phyloP scores from a whole-genome alignment of 2,888 invertebrate genomes.

The Diarsia brunnea region DNA sequence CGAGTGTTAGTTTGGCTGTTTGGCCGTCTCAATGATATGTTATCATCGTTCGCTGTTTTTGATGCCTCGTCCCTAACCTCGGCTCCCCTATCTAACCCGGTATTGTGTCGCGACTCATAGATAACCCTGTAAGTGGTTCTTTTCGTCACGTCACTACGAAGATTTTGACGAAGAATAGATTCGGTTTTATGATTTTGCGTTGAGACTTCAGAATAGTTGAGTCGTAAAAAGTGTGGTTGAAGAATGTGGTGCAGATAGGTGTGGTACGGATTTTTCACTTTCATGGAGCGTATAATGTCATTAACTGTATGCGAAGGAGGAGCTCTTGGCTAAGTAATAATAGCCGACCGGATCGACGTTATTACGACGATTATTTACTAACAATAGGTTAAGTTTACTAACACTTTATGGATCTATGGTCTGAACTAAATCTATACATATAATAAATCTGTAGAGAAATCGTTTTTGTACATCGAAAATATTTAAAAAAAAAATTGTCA shows the following conservation, averaged over 20 bases:
- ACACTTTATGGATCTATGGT: no score
- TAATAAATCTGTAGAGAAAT: no score
- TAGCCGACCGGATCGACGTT: no score
- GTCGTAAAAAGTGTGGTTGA: constrained; percentile 44
- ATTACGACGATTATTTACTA: no score
- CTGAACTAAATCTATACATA: no score
- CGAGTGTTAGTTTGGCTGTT: constrained; percentile 84
- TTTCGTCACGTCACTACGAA: constrained; percentile 63
- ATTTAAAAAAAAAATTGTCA: no score
- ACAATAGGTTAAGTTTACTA: no score
- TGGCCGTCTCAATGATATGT: constrained; percentile 82
- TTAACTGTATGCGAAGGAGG: neutral
- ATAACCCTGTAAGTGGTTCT: constrained; percentile 68
- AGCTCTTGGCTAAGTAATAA: no score
- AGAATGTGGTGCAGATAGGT: constrained; percentile 16
- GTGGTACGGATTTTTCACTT: constrained; percentile 25
- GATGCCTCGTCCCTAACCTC: constrained; percentile 70
- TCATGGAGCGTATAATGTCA: neutral
- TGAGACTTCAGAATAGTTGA: constrained; percentile 55
- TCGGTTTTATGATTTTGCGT: constrained; percentile 59
- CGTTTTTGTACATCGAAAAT: no score
- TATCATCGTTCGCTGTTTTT: constrained; percentile 79
- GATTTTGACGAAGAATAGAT: constrained; percentile 53
- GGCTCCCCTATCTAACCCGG: constrained; percentile 72
- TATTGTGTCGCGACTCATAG: constrained; percentile 69